phyloP scores from a whole-genome alignment of 2,113 vertebrate genomes.

The Tetraodon nigroviridis region DNA sequence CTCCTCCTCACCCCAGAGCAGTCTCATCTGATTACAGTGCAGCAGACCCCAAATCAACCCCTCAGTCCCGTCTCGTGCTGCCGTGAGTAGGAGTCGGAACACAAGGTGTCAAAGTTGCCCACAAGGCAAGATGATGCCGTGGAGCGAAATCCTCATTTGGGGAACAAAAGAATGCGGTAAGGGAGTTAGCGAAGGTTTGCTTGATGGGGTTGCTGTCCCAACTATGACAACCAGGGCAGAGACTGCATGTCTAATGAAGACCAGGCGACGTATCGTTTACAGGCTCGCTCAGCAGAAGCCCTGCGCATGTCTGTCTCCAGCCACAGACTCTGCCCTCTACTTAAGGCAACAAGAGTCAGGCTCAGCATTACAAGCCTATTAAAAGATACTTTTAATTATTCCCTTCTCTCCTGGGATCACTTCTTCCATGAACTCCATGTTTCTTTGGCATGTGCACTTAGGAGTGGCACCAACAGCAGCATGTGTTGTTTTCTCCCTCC shows the following conservation, averaged over 20 bases:
- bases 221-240: slow-evolving; percentile 47
- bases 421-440: slow-evolving; percentile 56
- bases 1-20: slow-evolving; percentile 56
- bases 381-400: slow-evolving; percentile 71
- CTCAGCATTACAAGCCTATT: slow-evolving; percentile 71
- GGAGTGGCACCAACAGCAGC: slow-evolving; percentile 67
- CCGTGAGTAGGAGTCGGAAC: slow-evolving; percentile 53
- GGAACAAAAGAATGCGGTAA: slow-evolving; percentile 54
- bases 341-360: slow-evolving; percentile 74
- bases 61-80: slow-evolving; percentile 47
- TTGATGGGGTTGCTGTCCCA: slow-evolving; percentile 25
- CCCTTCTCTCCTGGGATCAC: slow-evolving; percentile 56
- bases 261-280: slow-evolving; percentile 72
- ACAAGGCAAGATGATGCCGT: slow-evolving; percentile 40
- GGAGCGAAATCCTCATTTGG: slow-evolving; percentile 48
- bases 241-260: slow-evolving; percentile 61
- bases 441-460: slow-evolving; percentile 59
- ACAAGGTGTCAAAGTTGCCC: slow-evolving; percentile 52
- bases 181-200: slow-evolving; percentile 19
- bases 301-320: slow-evolving; percentile 65
- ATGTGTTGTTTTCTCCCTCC: slow-evolving; percentile 68
- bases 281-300: slow-evolving; percentile 66
- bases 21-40: slow-evolving; percentile 69
- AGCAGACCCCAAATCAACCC: slow-evolving; percentile 62
- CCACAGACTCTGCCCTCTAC: slow-evolving; percentile 67